Evolutionary conservation across 2,113 vertebrate genomes (phyloP).

Genomic region (Chaetodon auriga): DNA sequence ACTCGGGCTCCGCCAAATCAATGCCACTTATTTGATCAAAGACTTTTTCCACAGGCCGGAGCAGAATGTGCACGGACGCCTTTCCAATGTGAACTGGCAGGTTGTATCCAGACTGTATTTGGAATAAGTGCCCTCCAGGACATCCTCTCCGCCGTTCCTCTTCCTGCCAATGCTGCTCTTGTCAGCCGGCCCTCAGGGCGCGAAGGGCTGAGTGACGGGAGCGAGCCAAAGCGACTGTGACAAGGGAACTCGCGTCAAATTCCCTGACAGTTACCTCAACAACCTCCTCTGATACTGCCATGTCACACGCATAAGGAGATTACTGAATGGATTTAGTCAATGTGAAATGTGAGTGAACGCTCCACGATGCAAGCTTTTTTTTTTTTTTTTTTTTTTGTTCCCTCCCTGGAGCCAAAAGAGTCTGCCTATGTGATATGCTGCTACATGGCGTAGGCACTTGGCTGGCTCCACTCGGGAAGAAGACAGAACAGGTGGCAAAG

Average conservation of each 20-base stretch:
- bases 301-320: conserved; percentile 72
- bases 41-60: conserved; percentile 54
- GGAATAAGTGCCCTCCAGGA: conserved; percentile 47
- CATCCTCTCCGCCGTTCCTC: conserved; percentile 34
- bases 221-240: conserved; percentile 67
- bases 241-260: conserved; percentile 70
- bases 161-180: conserved; percentile 38
- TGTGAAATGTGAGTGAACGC: conserved; percentile 69
- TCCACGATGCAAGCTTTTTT: conserved; percentile 43
- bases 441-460: conserved; percentile 52
- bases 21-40: conserved; percentile 75
- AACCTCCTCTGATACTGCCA: conserved; percentile 61
- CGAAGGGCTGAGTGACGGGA: conserved; percentile 61
- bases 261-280: conserved; percentile 75
- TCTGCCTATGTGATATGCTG: conserved; percentile 53
- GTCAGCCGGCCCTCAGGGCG: conserved; percentile 68
- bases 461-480: conserved; percentile 36
- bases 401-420: conserved; percentile 27
- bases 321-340: conserved; percentile 74
- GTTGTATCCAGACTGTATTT: conserved; percentile 34
- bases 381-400: not conserved
- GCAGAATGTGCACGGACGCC: conserved; percentile 22
- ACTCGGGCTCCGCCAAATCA: conserved; percentile 65
- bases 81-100: conserved; percentile 24
- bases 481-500: conserved; percentile 75